Conservation (phyloP, 2,797 vertebrate genomes). For the Pangasius macronema region DNA sequence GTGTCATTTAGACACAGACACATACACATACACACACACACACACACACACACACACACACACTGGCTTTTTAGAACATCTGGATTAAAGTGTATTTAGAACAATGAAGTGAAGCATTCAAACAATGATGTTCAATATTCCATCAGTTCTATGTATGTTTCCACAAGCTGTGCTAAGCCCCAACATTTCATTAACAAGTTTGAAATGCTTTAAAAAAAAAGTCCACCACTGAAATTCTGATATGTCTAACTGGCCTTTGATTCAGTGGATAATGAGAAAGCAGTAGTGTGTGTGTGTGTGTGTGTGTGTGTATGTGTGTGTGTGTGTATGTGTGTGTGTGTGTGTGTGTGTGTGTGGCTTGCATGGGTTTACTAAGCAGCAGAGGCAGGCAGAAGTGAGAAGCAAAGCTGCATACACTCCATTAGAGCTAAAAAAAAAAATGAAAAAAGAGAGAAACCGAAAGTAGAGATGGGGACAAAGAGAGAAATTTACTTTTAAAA, state of each 20-base stretch:
- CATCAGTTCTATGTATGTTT: neutral
- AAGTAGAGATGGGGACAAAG: neutral
- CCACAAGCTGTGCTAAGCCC: neutral
- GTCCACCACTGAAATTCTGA: conserved; percentile 5
- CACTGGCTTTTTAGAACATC: neutral
- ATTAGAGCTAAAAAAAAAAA: conserved; percentile 13
- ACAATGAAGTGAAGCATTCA: neutral
- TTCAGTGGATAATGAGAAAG: conserved; percentile 40
- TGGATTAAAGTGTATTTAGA: neutral
- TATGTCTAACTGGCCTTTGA: conserved; percentile 27
- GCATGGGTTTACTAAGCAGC: conserved; percentile 80
- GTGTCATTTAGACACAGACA: neutral
- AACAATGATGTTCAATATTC: neutral
- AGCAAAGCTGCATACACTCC: conserved; percentile 21
- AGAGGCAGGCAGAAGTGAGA: conserved; percentile 65
- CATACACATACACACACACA: too few species aligned
- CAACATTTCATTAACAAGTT: conserved; percentile 16
- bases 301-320: neutral
- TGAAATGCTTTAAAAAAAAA: conserved; percentile 6
- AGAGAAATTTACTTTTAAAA: conserved; percentile 16
- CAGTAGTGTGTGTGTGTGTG: neutral
- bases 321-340: conserved; percentile 23
- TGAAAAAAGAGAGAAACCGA: neutral
- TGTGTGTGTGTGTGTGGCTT: conserved; percentile 69
- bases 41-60: too few species aligned